Conservation (phyloP, 2,888 invertebrate genomes). For the Drosophila hamatofila region DNA sequence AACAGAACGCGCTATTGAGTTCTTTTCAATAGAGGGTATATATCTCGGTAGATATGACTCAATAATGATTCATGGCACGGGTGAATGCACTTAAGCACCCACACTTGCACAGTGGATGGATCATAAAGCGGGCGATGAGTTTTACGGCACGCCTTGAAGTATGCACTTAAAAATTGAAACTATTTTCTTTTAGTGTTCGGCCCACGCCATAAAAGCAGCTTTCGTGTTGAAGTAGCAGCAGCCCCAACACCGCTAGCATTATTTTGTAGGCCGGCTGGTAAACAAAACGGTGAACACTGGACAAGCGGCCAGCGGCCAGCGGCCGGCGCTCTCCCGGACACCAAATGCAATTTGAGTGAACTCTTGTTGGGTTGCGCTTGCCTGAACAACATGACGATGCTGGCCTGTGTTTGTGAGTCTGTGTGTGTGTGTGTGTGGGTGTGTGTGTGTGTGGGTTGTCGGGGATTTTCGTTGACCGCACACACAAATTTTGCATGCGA, state of each 20-base stretch:
- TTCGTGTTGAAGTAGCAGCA: conserved; percentile 3
- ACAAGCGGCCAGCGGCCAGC: neutral
- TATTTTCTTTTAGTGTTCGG: conserved; percentile 47
- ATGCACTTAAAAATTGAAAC: conserved; percentile 55
- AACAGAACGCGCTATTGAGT: conserved; percentile 3
- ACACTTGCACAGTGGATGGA: conserved; percentile 7
- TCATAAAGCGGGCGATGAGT: conserved; percentile 35
- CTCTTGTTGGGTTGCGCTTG: conserved; percentile 75
- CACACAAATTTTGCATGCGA: conserved; percentile 73
- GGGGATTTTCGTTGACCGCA: conserved; percentile 60
- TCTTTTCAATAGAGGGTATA: conserved; percentile 1
- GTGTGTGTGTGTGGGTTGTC: conserved; percentile 34
- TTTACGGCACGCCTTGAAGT: conserved; percentile 41
- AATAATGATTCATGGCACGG: conserved; percentile 40
- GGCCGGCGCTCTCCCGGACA: conserved; percentile 45
- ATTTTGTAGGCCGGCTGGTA: conserved; percentile 60
- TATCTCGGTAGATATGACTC: conserved; percentile 9
- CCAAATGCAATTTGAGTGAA: conserved; percentile 79
- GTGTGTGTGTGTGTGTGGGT: conserved; percentile 10
- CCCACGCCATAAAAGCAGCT: conserved; percentile 31
- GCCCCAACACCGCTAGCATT: conserved; percentile 28
- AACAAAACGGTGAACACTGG: conserved; percentile 52
- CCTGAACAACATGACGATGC: conserved; percentile 64
- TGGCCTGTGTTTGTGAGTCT: neutral
- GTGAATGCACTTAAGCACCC: conserved; percentile 42